phyloP scores from a whole-genome alignment of 1,140 invertebrate species.

The Hylaeus anthracinus region DNA sequence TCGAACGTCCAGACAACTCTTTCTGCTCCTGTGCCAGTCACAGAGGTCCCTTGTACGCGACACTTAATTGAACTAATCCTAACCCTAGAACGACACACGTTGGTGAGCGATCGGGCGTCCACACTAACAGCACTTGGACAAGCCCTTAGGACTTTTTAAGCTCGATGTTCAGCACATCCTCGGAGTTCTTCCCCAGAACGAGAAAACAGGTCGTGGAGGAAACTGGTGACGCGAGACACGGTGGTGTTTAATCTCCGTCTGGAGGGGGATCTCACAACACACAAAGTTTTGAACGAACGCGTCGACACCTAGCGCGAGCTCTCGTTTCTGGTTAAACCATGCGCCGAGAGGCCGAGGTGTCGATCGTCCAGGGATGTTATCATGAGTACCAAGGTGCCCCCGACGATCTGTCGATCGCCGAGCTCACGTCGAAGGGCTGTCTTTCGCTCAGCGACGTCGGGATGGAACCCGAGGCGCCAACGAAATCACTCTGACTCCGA shows the following conservation, averaged over 20 bases:
- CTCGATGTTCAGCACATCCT: conserved; percentile 36
- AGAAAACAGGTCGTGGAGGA: conserved; percentile 4
- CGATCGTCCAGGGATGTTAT: conserved; percentile 39
- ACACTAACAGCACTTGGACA: not conserved
- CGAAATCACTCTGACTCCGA: conserved; percentile 28
- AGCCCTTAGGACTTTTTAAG: conserved; percentile 35
- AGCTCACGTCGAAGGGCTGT: not conserved
- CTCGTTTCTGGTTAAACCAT: conserved; percentile 2
- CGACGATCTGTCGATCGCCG: conserved; percentile 16
- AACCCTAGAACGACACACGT: conserved; percentile 37
- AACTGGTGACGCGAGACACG: not conserved
- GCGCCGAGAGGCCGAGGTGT: not conserved
- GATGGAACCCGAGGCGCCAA: conserved; percentile 1
- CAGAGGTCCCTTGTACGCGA: conserved; percentile 25
- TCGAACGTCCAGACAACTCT: not conserved
- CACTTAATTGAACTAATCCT: conserved; percentile 38
- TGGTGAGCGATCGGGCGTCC: conserved; percentile 14
- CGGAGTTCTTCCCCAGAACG: conserved; percentile 14
- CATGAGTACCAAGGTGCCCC: conserved; percentile 41
- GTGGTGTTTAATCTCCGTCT: not conserved
- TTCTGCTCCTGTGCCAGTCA: conserved; percentile 3
- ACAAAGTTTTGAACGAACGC: conserved; percentile 38
- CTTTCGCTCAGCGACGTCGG: conserved; percentile 5
- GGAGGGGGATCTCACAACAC: conserved; percentile 30
- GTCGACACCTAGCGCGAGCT: conserved; percentile 12